These are phyloP conservation scores for Lepisosteus oculatus DNA, from an alignment of 2,113 vertebrate genomes.

Conservation along the genomic window DNA sequence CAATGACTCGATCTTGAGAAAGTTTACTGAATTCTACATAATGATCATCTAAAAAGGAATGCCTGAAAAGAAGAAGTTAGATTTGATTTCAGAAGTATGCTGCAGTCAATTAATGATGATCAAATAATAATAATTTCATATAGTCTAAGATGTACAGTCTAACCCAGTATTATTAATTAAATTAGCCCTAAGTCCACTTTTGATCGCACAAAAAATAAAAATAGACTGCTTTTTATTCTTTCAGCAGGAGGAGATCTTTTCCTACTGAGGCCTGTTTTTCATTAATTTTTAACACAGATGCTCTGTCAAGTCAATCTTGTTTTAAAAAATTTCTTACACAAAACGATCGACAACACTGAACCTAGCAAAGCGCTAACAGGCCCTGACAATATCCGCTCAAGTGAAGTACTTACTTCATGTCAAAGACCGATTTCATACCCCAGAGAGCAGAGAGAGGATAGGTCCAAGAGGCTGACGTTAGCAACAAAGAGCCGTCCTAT, in stretches of 20 bases:
- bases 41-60: conserved; percentile 96
- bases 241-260: no score
- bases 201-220: no score
- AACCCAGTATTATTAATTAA: neutral
- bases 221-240: no score
- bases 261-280: no score
- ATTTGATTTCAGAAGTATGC: neutral
- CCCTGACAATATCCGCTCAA: neutral
- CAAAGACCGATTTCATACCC: conserved; percentile 98
- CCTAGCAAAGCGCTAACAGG: neutral
- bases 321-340: no score
- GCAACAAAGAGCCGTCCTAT: conserved; percentile 92
- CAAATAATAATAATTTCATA: no score
- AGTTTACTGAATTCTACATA: conserved; percentile 99
- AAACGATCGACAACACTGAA: no score
- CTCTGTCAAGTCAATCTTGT: no score
- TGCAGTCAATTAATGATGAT: no score
- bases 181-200: neutral
- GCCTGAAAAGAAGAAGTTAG: conserved; percentile 61
- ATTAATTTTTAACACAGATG: no score
- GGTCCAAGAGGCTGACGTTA: conserved; percentile 95
- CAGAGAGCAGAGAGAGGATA: conserved; percentile 94
- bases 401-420: conserved; percentile 87
- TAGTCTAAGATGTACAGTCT: neutral
- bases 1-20: conserved; percentile 95